phyloP scores from a whole-genome alignment of 2,888 invertebrate genomes.

The Xestia xanthographa region DNA sequence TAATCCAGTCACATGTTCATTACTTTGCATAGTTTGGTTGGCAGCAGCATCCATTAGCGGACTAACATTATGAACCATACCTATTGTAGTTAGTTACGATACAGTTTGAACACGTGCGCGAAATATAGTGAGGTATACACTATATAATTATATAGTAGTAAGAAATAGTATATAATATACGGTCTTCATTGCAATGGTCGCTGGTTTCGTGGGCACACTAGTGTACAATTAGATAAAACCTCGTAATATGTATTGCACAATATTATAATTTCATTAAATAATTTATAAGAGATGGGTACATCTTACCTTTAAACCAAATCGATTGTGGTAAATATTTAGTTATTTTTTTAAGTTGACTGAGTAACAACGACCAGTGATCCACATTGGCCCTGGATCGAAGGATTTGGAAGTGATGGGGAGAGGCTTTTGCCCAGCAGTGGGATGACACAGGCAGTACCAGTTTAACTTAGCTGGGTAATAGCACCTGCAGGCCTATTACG shows the following conservation, averaged over 20 bases:
- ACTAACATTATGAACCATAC: background rate
- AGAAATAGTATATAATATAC: too few relatives aligned
- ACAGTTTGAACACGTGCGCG: background rate
- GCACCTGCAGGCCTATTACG: too few relatives aligned
- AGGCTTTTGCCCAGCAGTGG: too few relatives aligned
- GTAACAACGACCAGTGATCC: too few relatives aligned
- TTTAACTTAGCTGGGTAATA: too few relatives aligned
- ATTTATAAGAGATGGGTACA: conserved; percentile 17
- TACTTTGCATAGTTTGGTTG: conserved; percentile 37
- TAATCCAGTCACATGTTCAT: conserved; percentile 11
- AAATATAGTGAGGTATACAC: background rate
- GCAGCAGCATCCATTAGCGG: background rate
- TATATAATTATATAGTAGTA: too few relatives aligned
- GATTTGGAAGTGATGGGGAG: too few relatives aligned
- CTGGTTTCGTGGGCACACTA: conserved; percentile 44
- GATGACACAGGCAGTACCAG: too few relatives aligned
- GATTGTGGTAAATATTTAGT: background rate
- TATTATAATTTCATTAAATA: conserved; percentile 37
- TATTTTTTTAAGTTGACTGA: background rate
- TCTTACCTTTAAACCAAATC: conserved; percentile 8
- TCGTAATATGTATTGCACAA: conserved; percentile 42
- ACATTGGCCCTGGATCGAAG: too few relatives aligned
- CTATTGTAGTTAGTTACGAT: background rate
- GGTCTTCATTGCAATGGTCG: background rate
- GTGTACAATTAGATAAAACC: conserved; percentile 44